phyloP scores from a whole-genome alignment of 2,113 vertebrate species.

The Muscicapa adusta region DNA sequence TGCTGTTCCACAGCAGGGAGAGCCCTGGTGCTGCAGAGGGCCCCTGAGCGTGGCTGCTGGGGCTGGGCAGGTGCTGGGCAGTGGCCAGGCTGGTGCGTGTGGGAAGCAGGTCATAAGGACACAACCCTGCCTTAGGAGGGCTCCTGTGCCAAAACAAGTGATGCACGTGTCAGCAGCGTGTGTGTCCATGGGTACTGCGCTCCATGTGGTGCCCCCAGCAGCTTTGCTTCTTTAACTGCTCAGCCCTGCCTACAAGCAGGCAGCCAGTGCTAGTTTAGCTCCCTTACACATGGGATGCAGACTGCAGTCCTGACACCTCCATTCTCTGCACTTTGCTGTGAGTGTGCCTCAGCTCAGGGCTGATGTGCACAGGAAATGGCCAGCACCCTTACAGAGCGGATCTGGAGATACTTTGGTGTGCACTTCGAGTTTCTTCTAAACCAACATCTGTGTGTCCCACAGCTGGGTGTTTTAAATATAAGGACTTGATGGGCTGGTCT shows the following conservation, averaged over 20 bases:
- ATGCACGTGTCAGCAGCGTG: fast-evolving
- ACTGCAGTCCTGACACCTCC: not conserved
- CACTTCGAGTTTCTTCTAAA: not conserved
- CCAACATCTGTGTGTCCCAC: not conserved
- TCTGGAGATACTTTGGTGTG: not conserved
- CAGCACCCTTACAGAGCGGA: not conserved
- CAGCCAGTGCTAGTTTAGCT: not conserved
- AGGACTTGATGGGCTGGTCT: not conserved
- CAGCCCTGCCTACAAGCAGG: not conserved
- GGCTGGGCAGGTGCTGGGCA: no score
- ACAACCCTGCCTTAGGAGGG: not conserved
- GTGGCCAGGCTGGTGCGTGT: fast-evolving
- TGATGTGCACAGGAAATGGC: no score
- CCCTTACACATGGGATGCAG: not conserved
- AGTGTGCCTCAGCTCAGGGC: fast-evolving
- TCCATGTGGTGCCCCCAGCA: not conserved
- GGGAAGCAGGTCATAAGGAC: fast-evolving
- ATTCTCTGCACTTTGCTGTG: not conserved
- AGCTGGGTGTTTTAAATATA: not conserved
- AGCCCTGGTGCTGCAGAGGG: not conserved
- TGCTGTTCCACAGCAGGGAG: not conserved
- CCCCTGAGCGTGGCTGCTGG: fast-evolving
- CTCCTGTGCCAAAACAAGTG: fast-evolving
- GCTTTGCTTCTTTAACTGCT: not conserved
- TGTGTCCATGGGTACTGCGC: fast-evolving